Conservation (phyloP, 2,888 invertebrate genomes). For the Teinopalpus imperialis region DNA sequence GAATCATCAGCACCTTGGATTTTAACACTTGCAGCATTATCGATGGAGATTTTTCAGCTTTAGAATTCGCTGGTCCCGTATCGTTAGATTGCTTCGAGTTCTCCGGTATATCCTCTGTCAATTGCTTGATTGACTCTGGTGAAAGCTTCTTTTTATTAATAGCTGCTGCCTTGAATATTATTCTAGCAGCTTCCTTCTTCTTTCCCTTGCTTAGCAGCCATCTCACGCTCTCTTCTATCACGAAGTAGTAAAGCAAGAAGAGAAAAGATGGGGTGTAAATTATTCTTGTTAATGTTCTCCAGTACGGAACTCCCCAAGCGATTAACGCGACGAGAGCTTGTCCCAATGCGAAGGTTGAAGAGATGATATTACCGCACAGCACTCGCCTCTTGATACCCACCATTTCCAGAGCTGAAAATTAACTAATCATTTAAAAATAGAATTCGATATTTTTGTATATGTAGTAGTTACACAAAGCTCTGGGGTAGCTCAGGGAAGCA, state of each 20-base stretch:
- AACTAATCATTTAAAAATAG: too few relatives aligned
- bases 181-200: constrained; percentile 75
- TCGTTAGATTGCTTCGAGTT: constrained; percentile 19
- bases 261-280: constrained; percentile 84
- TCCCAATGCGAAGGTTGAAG: constrained; percentile 85
- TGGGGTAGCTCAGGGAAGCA: too few relatives aligned
- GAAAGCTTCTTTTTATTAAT: constrained; percentile 65
- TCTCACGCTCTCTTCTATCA: constrained; percentile 85
- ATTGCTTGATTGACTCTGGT: constrained; percentile 47
- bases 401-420: constrained; percentile 44
- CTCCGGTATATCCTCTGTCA: constrained; percentile 35
- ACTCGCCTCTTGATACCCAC: constrained; percentile 81
- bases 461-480: too few relatives aligned
- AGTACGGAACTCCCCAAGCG: constrained; percentile 85
- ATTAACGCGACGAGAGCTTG: constrained; percentile 83
- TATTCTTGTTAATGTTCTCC: constrained; percentile 83
- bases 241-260: constrained; percentile 83
- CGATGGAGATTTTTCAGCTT: constrained; percentile 32
- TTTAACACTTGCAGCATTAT: constrained; percentile 63
- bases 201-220: constrained; percentile 85
- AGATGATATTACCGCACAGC: constrained; percentile 59
- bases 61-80: constrained; percentile 4
- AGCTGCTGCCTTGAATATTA: constrained; percentile 61
- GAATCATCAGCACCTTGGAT: constrained; percentile 63
- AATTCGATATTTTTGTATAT: too few relatives aligned